Evolutionary conservation across 2,888 invertebrate genomes (phyloP).

Genomic region (Thymelicus acteon): DNA sequence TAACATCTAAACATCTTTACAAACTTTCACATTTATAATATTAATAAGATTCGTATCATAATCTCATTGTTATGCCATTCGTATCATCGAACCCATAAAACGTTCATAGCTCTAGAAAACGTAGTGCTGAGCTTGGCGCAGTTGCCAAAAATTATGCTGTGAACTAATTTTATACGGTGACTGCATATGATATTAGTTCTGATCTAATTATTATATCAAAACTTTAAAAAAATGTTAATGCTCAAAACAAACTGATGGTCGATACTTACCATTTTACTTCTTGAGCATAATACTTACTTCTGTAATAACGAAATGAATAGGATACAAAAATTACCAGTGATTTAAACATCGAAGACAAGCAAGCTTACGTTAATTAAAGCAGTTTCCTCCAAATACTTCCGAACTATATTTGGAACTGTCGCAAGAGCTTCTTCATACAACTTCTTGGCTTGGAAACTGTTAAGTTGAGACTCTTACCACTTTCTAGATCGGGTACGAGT

Average conservation of each 20-base stretch:
- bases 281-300: too few species aligned
- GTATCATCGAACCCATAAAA: not conserved
- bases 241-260: too few species aligned
- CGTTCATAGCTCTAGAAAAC: not conserved
- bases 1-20: too few species aligned
- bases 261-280: too few species aligned
- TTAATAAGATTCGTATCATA: not conserved
- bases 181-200: not conserved
- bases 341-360: not conserved
- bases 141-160: not conserved
- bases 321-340: not conserved
- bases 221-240: too few species aligned
- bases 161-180: not conserved
- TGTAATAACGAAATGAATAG: not conserved
- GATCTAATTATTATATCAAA: too few species aligned
- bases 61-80: conserved; percentile 4
- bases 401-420: conserved; percentile 14
- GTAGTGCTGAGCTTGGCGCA: not conserved
- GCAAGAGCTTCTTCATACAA: conserved; percentile 12
- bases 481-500: not conserved
- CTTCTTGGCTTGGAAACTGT: conserved; percentile 16
- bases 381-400: conserved; percentile 17
- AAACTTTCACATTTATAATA: too few species aligned
- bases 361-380: conserved; percentile 20
- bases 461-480: conserved; percentile 14